These are phyloP conservation scores for Eupelmus urozonus DNA, from an alignment of 2,888 invertebrate species.

Conservation along the genomic window DNA sequence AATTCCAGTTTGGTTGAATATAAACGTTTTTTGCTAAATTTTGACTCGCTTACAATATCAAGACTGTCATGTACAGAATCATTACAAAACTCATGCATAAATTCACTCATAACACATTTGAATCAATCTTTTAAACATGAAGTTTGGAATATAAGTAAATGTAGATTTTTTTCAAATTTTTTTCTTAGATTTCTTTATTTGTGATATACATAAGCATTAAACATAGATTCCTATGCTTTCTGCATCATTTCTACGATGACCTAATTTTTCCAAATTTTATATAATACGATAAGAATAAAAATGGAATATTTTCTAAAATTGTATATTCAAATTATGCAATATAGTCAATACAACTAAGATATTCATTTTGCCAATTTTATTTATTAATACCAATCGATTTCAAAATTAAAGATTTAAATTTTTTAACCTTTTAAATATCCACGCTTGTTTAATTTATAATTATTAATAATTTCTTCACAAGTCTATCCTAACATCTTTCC, in stretches of 20 bases:
- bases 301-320: no score
- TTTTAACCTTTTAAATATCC: no score
- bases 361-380: no score
- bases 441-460: no score
- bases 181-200: conserved; percentile 17
- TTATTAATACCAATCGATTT: no score
- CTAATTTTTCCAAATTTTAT: conserved; percentile 10
- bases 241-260: conserved; percentile 13
- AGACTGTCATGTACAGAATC: conserved; percentile 44
- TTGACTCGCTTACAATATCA: conserved; percentile 2
- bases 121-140: neutral
- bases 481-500: no score
- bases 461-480: no score
- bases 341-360: no score
- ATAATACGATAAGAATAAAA: neutral
- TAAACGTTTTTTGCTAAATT: no score
- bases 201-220: conserved; percentile 2
- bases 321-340: no score
- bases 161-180: conserved; percentile 21
- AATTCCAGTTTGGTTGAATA: no score
- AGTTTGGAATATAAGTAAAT: neutral
- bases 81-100: conserved; percentile 25
- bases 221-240: conserved; percentile 28
- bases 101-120: neutral
- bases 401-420: no score